These are phyloP conservation scores for Euphonia xanthogaster DNA, from an alignment of 2,797 vertebrate genomes.

Conservation along the genomic window DNA sequence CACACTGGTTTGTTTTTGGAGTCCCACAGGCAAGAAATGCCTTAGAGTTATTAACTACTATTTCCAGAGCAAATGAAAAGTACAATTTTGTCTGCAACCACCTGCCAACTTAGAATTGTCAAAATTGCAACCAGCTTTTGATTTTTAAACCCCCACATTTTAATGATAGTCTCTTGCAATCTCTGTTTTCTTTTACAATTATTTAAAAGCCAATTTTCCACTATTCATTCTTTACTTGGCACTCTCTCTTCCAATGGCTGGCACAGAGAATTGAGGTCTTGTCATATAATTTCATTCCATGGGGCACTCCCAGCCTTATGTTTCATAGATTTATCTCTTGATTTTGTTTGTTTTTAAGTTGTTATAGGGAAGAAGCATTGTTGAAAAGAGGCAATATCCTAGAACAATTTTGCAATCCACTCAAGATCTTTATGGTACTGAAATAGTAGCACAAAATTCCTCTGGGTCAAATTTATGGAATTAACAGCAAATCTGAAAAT, in stretches of 20 bases:
- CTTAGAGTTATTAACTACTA: constrained; percentile 19
- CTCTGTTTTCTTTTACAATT: constrained; percentile 4
- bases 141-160: constrained; percentile 20
- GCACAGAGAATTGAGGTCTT: neutral
- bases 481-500: neutral
- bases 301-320: neutral
- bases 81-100: constrained; percentile 15
- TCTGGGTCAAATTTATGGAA: neutral
- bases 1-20: neutral
- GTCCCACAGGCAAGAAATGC: neutral
- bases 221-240: constrained; percentile 13
- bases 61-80: constrained; percentile 36
- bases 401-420: neutral
- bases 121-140: constrained; percentile 17
- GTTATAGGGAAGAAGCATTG: neutral
- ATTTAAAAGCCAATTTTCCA: constrained; percentile 17
- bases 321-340: constrained; percentile 9
- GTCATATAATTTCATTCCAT: neutral
- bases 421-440: neutral
- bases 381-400: neutral
- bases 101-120: constrained; percentile 19
- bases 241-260: neutral
- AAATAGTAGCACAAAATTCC: neutral
- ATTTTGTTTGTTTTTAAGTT: constrained; percentile 1
- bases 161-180: constrained; percentile 21